Conservation (phyloP, 2,888 invertebrate species). For the Pristionchus exspectatus region DNA sequence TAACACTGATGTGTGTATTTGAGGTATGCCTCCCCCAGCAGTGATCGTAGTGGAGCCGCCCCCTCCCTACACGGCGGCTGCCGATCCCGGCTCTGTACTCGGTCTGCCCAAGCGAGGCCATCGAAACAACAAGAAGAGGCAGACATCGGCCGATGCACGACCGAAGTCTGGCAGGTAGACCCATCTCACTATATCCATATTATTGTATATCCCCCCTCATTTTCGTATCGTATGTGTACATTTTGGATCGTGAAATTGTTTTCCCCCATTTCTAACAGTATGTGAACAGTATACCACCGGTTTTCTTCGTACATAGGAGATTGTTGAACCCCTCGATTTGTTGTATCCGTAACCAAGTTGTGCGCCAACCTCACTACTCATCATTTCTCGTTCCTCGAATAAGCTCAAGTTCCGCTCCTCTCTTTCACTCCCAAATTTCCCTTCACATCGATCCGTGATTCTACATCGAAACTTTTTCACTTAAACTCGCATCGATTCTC, state of each 20-base stretch:
- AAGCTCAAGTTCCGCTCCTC: slow-evolving; percentile 20
- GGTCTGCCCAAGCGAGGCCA: slow-evolving; percentile 70
- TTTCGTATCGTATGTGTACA: slow-evolving; percentile 1
- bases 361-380: not conserved
- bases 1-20: not conserved
- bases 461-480: slow-evolving; percentile 21
- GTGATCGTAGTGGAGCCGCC: slow-evolving; percentile 72
- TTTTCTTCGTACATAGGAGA: slow-evolving; percentile 17
- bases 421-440: slow-evolving; percentile 9
- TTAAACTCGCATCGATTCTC: slow-evolving; percentile 22
- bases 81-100: slow-evolving; percentile 65
- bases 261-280: not conserved
- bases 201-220: not conserved
- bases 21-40: slow-evolving; percentile 58
- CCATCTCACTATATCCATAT: not conserved
- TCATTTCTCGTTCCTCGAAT: slow-evolving; percentile 27
- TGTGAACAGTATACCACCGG: not conserved
- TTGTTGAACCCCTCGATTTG: not conserved
- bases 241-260: not conserved
- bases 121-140: slow-evolving; percentile 68
- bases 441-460: slow-evolving; percentile 34
- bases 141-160: slow-evolving; percentile 64
- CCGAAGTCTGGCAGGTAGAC: slow-evolving; percentile 47
- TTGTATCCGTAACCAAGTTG: slow-evolving; percentile 20
- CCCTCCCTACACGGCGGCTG: slow-evolving; percentile 69